Base-by-base conservation (phyloP, 2,797 vertebrate genomes). In the Lepus townsendii region DNA sequence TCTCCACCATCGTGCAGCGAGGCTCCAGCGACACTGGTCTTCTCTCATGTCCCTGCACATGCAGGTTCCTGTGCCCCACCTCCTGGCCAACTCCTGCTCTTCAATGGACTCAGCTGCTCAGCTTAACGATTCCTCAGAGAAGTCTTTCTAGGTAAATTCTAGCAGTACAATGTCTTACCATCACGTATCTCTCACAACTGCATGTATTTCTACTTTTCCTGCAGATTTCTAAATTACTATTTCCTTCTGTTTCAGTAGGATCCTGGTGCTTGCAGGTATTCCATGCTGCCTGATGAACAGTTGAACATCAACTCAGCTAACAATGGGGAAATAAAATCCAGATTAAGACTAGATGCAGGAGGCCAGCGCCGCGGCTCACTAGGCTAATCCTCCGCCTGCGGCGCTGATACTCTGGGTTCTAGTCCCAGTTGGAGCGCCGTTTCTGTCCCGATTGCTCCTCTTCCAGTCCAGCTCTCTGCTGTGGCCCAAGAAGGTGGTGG, bases 131-230 rank as follows among this genome's bases (percentile, higher is more conserved):
- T 79, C 47, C 65, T 65, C 54, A 65, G 76, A 89, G 24, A 54
- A 82, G 66, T 71, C 82, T 73, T 93, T 80, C 69, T 5, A 13
- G 50, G n/a, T 80, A 91, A 92, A 63, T 65, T 78, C 83, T 79
- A 79, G 10, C 50, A 83, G 10, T 2, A 47, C 1, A 35, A 7
- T 84, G n/a, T 77, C 5, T 16, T 42, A 32, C 30, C 19, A 71
- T 5, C 32, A 50, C 2, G 8, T 57, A 57, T 50, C 88, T 93
- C 75, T 89, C 71, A 85, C 3, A 62, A 26, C 2, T 86, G 32
- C 3, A 42, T 2, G 2, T 17, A 50, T 79, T 63, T 68, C 62
- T 85, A 26, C 38, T 79, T 17, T 72, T 47, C 68, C 62, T 26
- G 69, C 13, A 60, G 16, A 72, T 68, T 91, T 77, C 69, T 57